A percentile compares a stretch with the other conserved stretches of the same genome.
Conservation (phyloP, 2,888 invertebrate species). For the Oasisia sp. region DNA sequence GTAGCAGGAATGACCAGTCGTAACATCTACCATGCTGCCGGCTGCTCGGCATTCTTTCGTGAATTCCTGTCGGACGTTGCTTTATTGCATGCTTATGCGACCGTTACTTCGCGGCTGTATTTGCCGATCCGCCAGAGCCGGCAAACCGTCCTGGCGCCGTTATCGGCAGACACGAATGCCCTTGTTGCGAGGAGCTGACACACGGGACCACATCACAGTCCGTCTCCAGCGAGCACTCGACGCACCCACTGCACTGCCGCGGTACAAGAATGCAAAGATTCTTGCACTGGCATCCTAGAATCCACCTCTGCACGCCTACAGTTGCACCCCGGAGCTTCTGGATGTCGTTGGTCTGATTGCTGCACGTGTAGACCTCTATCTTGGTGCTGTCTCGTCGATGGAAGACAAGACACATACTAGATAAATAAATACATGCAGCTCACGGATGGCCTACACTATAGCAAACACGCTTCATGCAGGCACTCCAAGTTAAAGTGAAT, state of each 20-base stretch:
- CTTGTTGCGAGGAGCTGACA: neutral
- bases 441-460: neutral
- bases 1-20: neutral
- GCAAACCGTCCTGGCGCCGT: neutral
- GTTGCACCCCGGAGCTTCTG: neutral
- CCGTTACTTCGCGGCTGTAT: too few relatives aligned
- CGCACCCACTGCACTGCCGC: neutral
- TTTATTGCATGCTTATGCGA: neutral
- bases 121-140: neutral
- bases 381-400: neutral
- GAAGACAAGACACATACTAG: neutral
- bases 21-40: neutral
- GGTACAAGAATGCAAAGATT: neutral
- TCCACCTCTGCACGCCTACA: neutral
- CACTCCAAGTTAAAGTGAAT: neutral
- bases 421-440: neutral
- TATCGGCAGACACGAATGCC: neutral
- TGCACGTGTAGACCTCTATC: neutral
- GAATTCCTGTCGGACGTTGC: neutral
- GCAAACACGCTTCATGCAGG: neutral
- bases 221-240: neutral
- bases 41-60: neutral
- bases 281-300: slow-evolving; percentile 9
- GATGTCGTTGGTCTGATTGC: neutral
- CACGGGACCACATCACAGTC: neutral